Evolutionary conservation across 2,888 invertebrate species (phyloP), one percentile per base, ranked within the genome.

Genomic region (Vannuccia rotundouncinata): DNA sequence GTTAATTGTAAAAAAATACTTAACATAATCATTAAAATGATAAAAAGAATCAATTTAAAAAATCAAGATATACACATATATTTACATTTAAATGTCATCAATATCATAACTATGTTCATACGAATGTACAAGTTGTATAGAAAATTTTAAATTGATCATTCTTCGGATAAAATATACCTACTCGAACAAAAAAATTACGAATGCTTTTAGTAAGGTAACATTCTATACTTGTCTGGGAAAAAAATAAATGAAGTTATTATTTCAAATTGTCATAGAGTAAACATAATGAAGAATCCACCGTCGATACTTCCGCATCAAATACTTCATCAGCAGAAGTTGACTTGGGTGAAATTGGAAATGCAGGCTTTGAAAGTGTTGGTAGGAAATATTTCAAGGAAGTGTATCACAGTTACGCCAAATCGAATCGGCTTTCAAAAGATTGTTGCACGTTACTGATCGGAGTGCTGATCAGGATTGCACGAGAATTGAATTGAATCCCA

Each of bases 301-400:
- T n/a, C n/a, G n/a, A 66, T 2, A 22, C 66, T 5, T 5, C 2
- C 10, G 2, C 22, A 17, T 13, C 22, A 66, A 13, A 66, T 66
- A 66, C 66, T 13, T 66, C 25, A 5, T 66, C 66, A 66, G 66
- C 66, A n/a, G 66, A 2, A 22, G 5, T 2, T 66, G 10, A 66
- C 45, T 66, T 2, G 66, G 66, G 2, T 13, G 66, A 66, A 66
- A 5, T 66, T 22, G 66, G 10, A 66, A 66, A 66, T 66, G 22
- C 66, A 13, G 66, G 25, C 66, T 66, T 66, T 66, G 66, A 27
- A 66, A 66, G 66, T 66, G 66, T 66, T 66, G 66, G 66, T 66
- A 66, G 10, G 66, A 22, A 22, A n/a, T 66, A 66, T 66, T 66
- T 22, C 22, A 66, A 66, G 22, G 66, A 66, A 22, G 66, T 66